Evolutionary conservation across 2,113 vertebrate genomes (phyloP).

Genomic region (western clawed frog (Xenopus tropicalis)): DNA sequence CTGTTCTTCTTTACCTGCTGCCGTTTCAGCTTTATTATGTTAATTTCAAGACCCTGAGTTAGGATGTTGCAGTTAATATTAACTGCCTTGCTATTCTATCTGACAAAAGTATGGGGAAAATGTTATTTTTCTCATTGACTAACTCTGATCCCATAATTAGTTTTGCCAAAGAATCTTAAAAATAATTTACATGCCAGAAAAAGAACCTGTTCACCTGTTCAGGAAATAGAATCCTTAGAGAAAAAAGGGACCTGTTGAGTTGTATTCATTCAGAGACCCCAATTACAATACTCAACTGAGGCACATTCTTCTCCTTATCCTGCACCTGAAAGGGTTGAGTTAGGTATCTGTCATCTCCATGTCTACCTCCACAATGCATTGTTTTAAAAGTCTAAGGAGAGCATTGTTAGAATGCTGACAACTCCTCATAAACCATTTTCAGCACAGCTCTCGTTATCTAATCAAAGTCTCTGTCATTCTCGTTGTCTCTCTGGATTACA

Average conservation of each 20-base stretch:
- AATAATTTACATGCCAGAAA: conserved; percentile 8
- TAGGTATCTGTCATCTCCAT: conserved; percentile 28
- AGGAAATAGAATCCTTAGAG: conserved; percentile 18
- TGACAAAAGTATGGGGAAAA: no score
- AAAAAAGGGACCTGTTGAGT: background rate
- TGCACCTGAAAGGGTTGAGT: conserved; percentile 29
- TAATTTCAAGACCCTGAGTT: no score
- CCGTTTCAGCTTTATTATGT: no score
- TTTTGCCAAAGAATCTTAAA: background rate
- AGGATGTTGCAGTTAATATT: no score
- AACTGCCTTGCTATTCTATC: no score
- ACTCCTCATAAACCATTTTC: conserved; percentile 22
- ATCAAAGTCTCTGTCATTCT: conserved; percentile 33
- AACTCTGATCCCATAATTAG: background rate
- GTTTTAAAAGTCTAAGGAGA: conserved; percentile 17
- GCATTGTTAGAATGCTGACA: conserved; percentile 34
- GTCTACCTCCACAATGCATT: background rate
- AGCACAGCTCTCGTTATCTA: conserved; percentile 32
- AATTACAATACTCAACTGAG: background rate
- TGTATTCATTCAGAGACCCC: background rate
- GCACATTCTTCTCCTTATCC: conserved; percentile 11
- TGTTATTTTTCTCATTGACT: background rate
- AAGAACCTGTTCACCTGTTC: background rate
- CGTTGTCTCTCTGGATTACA: conserved; percentile 26
- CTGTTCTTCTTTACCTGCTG: no score